Evolutionary conservation across 1,140 invertebrate species (phyloP), one percentile per base, ranked within the genome.

Genomic region (Tetragnatha versicolor): DNA sequence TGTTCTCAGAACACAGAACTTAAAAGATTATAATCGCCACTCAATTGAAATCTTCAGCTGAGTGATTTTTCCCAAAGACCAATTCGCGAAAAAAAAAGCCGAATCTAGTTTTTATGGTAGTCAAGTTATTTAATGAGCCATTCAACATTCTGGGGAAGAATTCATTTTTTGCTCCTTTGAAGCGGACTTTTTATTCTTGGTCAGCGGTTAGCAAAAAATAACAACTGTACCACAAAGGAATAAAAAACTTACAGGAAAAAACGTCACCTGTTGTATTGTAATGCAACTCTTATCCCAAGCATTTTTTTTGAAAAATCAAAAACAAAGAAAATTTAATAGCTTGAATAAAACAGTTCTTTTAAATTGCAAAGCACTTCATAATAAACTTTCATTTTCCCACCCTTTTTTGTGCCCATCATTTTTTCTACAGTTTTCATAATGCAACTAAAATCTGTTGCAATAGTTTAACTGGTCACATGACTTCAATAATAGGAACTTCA

Each of bases 91-190:
- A 58, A 58, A n/a, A n/a, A n/a, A n/a, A n/a, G n/a, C n/a, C n/a
- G n/a, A n/a, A n/a, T n/a, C 27, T n/a, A 58, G 29, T 58, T 31
- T 58, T 58, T 58, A 14, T 35, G 35, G 29, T 33, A 33, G 55
- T 58, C 31, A 31, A 58, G 55, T 20, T 31, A 58, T 58, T 58
- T 58, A 58, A 58, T 58, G 55, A 58, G 55, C 27, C 55, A 58
- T 58, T 58, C 55, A 58, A n/a, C 17, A 20, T 58, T 33, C 55
- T 58, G 31, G 35, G 35, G 35, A n/a, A 10, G 17, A 4, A 4
- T 33, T 33, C 22, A 31, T 58, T 58, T 58, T 33, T 58, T n/a
- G 35, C 31, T 58, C 35, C 27, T 53, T 25, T 53, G n/a, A 55
- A n/a, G 27, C 27, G 5, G 10, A 25, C 6, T 12, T 33, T 58